Percentiles rank a stretch among this genome's conserved stretches.
phyloP scores from a whole-genome alignment of 1,140 invertebrate species.

The Lordiphosa collinella region DNA sequence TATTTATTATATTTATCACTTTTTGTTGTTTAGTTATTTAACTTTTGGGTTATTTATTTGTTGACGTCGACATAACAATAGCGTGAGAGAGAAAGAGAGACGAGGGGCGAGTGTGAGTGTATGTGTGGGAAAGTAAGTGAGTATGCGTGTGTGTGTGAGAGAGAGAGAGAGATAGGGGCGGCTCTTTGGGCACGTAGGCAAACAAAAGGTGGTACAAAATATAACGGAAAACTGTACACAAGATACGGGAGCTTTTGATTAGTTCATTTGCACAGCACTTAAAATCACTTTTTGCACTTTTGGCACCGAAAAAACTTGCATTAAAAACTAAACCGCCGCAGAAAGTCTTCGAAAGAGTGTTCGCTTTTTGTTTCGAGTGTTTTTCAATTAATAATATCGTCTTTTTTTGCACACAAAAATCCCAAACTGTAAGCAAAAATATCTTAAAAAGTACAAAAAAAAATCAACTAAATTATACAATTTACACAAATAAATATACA shows the following conservation, averaged over 20 bases:
- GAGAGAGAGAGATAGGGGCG: slow-evolving; percentile 24
- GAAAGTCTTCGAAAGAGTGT: slow-evolving; percentile 59
- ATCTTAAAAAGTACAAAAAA: slow-evolving; percentile 7
- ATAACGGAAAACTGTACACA: slow-evolving; percentile 58
- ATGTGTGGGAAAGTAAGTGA: background rate
- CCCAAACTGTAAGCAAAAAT: slow-evolving; percentile 19
- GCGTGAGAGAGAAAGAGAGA: slow-evolving; percentile 1
- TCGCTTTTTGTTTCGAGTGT: slow-evolving; percentile 67
- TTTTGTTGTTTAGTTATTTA: slow-evolving; percentile 20
- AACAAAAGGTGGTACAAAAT: slow-evolving; percentile 48
- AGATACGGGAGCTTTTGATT: slow-evolving; percentile 10
- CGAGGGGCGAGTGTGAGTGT: slow-evolving; percentile 4
- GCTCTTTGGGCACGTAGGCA: slow-evolving; percentile 51
- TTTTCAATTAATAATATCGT: slow-evolving; percentile 42
- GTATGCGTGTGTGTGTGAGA: slow-evolving; percentile 2
- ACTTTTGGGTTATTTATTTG: slow-evolving; percentile 1
- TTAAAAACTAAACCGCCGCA: slow-evolving; percentile 22
- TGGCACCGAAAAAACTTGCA: slow-evolving; percentile 5
- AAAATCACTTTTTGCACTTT: slow-evolving; percentile 5
- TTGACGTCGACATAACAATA: slow-evolving; percentile 7
- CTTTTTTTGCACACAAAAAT: slow-evolving; percentile 60
- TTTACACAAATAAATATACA: slow-evolving; percentile 40
- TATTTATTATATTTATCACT: slow-evolving; percentile 4
- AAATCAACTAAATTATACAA: slow-evolving; percentile 8
- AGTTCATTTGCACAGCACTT: slow-evolving; percentile 21